phyloP scores from a whole-genome alignment of 1,140 invertebrate genomes.

The Schmidtea mediterranea region DNA sequence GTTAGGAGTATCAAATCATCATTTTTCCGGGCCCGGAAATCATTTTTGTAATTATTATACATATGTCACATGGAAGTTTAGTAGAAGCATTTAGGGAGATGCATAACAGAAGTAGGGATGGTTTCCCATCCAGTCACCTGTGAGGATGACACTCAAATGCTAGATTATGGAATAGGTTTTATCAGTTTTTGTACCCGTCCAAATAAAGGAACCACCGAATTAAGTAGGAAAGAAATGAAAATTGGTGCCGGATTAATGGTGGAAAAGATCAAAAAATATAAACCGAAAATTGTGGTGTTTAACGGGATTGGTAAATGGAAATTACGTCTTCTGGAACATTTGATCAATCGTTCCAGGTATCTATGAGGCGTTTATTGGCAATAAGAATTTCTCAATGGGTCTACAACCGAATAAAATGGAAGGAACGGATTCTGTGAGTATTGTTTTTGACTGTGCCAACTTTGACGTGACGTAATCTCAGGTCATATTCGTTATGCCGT shows the following conservation, averaged over 20 bases:
- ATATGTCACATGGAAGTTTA: background rate
- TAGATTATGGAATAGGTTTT: slow-evolving; percentile 78
- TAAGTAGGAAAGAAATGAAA: slow-evolving; percentile 73
- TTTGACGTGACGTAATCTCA: slow-evolving; percentile 25
- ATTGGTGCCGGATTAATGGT: slow-evolving; percentile 65
- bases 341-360: slow-evolving; percentile 31
- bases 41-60: slow-evolving; percentile 1
- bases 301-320: slow-evolving; percentile 53
- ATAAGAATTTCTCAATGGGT: slow-evolving; percentile 83
- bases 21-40: slow-evolving; percentile 4
- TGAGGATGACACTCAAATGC: slow-evolving; percentile 68
- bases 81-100: slow-evolving; percentile 43
- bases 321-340: background rate
- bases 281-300: slow-evolving; percentile 83
- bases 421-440: slow-evolving; percentile 64
- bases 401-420: slow-evolving; percentile 67
- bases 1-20: background rate
- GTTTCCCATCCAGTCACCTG: slow-evolving; percentile 77
- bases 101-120: slow-evolving; percentile 64
- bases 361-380: slow-evolving; percentile 81
- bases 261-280: slow-evolving; percentile 65
- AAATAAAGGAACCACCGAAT: slow-evolving; percentile 73
- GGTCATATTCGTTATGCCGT: slow-evolving; percentile 95
- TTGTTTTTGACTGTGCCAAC: background rate
- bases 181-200: slow-evolving; percentile 82